A percentile compares a stretch with the other conserved stretches of the same genome.
Evolutionary conservation across 2,113 vertebrate genomes (phyloP).

Genomic region (Pseudonaja textilis): DNA sequence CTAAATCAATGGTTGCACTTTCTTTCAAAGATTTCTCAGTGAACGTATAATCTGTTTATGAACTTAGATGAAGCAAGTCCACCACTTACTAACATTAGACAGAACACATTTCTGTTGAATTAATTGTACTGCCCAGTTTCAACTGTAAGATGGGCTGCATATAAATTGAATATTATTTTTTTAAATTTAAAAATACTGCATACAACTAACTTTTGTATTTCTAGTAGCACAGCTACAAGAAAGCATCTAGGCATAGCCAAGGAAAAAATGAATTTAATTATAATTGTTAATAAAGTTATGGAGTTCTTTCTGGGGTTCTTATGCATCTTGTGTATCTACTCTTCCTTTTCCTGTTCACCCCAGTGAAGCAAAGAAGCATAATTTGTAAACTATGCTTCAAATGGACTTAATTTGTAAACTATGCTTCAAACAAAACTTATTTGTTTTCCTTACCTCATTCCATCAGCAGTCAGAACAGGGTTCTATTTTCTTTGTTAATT

Average conservation of each 20-base stretch:
- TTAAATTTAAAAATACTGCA: not conserved
- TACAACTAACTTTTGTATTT: not conserved
- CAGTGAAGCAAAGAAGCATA: not conserved
- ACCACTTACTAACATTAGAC: not conserved
- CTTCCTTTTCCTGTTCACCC: not conserved
- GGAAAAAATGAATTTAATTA: not conserved
- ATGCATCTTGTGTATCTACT: not conserved
- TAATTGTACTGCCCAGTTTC: not conserved
- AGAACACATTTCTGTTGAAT: not conserved
- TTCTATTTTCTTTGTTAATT: not conserved
- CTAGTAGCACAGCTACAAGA: not conserved
- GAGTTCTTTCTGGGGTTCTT: not conserved
- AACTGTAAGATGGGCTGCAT: not conserved
- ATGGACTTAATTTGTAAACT: not conserved
- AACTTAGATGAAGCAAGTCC: not conserved
- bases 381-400: not conserved
- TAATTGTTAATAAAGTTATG: not conserved
- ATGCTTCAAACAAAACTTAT: not conserved
- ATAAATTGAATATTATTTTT: not conserved
- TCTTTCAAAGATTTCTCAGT: not conserved
- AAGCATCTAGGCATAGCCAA: not conserved
- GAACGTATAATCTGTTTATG: not conserved
- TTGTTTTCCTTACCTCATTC: not conserved
- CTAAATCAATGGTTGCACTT: not conserved
- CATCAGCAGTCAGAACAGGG: not conserved